Evolutionary conservation across 2,113 vertebrate genomes (phyloP).

Genomic region (Paraplagusia blochii): DNA sequence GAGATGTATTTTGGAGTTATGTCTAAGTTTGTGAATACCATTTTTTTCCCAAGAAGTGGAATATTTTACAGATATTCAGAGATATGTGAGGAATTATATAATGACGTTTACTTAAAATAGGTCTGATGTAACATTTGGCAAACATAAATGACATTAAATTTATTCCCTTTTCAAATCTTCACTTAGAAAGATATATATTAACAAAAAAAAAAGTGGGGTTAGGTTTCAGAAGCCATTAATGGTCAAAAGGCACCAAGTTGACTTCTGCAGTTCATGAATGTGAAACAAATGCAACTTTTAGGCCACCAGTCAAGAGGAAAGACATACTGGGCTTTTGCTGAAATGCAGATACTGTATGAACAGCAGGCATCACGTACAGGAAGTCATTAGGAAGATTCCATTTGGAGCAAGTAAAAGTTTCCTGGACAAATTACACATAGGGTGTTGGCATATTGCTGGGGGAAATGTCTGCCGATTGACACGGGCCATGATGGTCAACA

Average conservation of each 20-base stretch:
- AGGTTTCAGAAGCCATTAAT: background rate
- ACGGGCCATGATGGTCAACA: constrained; percentile 56
- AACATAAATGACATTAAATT: no score
- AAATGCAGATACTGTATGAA: constrained; percentile 20
- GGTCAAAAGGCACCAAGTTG: background rate
- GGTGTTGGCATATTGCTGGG: constrained; percentile 58
- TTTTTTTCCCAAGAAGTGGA: no score
- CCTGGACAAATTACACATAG: constrained; percentile 60
- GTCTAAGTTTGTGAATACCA: no score
- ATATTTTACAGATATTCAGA: no score
- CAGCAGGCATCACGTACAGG: constrained; percentile 47
- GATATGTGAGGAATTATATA: no score
- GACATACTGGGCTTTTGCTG: constrained; percentile 17
- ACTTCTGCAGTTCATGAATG: constrained; percentile 1
- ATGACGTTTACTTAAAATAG: no score
- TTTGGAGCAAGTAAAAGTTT: constrained; percentile 61
- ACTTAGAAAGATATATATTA: no score
- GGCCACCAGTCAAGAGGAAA: constrained; percentile 25
- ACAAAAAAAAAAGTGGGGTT: background rate
- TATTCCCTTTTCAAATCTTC: no score
- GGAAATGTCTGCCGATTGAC: constrained; percentile 75
- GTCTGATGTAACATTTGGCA: no score
- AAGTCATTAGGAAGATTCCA: constrained; percentile 72
- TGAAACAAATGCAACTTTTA: constrained; percentile 16
- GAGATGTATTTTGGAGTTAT: no score